Evolutionary conservation across 2,797 vertebrate species (phyloP).

Genomic region (Danio jaintianensis): DNA sequence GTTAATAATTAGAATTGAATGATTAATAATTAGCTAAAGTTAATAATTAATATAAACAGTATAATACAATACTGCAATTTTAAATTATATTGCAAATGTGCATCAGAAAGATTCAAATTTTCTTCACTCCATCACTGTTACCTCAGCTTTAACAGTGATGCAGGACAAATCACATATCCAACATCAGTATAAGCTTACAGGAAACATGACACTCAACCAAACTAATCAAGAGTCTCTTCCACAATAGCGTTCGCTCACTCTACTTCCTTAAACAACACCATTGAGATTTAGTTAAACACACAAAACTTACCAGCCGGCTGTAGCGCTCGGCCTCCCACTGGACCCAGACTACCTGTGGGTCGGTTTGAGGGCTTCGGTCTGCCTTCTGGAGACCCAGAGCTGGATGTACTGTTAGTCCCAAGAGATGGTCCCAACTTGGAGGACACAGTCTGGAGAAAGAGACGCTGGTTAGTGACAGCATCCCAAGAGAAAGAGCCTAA

Average conservation of each 20-base stretch:
- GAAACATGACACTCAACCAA: constrained; percentile 2
- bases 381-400: constrained; percentile 57
- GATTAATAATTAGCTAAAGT: no score
- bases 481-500: constrained; percentile 72
- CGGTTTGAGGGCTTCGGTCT: constrained; percentile 41
- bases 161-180: not conserved
- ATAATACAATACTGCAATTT: not conserved
- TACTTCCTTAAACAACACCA: constrained; percentile 21
- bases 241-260: not conserved
- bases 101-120: not conserved
- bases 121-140: not conserved
- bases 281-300: constrained; percentile 4
- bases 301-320: constrained; percentile 68
- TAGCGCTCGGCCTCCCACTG: constrained; percentile 58
- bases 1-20: no score
- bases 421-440: constrained; percentile 64
- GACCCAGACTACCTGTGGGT: constrained; percentile 58
- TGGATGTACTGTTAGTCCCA: constrained; percentile 54
- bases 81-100: not conserved
- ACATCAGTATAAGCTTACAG: constrained; percentile 6
- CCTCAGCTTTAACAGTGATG: not conserved
- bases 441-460: constrained; percentile 77
- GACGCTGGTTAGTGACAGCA: constrained; percentile 70
- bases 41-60: no score
- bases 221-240: not conserved